Evolutionary conservation across 2,888 invertebrate genomes (phyloP).

Genomic region (Drosophila kuntzei): DNA sequence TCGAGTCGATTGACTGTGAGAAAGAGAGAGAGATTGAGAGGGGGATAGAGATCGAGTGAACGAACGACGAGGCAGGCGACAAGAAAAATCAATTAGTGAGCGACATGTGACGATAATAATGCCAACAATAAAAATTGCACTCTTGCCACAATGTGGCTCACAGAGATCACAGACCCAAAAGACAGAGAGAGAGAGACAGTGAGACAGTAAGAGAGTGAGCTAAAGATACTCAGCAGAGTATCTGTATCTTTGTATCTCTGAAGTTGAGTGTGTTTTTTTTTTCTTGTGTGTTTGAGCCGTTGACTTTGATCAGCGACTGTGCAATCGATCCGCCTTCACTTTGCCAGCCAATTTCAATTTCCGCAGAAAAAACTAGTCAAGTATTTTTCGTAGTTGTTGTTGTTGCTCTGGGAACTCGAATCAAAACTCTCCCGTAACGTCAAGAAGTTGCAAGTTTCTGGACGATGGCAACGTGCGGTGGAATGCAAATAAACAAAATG

Average conservation of each 20-base stretch:
- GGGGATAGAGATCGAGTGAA: slow-evolving; percentile 36
- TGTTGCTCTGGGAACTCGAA: slow-evolving; percentile 43
- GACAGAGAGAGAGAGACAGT: neutral
- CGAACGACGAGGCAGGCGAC: slow-evolving; percentile 83
- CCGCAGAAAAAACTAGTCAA: slow-evolving; percentile 36
- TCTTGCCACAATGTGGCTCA: slow-evolving; percentile 38
- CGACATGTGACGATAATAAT: slow-evolving; percentile 86
- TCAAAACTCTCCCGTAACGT: slow-evolving; percentile 52
- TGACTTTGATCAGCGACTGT: slow-evolving; percentile 63
- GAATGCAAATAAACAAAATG: slow-evolving; percentile 70
- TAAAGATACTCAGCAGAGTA: slow-evolving; percentile 32
- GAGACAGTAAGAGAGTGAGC: neutral
- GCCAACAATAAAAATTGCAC: slow-evolving; percentile 81
- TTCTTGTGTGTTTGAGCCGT: slow-evolving; percentile 29
- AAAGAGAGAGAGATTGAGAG: slow-evolving; percentile 3
- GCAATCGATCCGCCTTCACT: slow-evolving; percentile 74
- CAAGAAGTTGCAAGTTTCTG: slow-evolving; percentile 39
- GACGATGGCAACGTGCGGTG: slow-evolving; percentile 20
- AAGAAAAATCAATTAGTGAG: slow-evolving; percentile 86
- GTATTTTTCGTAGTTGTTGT: neutral
- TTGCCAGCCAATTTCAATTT: slow-evolving; percentile 64
- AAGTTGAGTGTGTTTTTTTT: slow-evolving; percentile 27
- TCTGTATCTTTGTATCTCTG: slow-evolving; percentile 43
- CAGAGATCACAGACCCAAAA: slow-evolving; percentile 7
- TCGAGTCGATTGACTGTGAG: slow-evolving; percentile 45